Base-by-base conservation (phyloP, 2,113 vertebrate genomes). In the Lagopus muta region DNA sequence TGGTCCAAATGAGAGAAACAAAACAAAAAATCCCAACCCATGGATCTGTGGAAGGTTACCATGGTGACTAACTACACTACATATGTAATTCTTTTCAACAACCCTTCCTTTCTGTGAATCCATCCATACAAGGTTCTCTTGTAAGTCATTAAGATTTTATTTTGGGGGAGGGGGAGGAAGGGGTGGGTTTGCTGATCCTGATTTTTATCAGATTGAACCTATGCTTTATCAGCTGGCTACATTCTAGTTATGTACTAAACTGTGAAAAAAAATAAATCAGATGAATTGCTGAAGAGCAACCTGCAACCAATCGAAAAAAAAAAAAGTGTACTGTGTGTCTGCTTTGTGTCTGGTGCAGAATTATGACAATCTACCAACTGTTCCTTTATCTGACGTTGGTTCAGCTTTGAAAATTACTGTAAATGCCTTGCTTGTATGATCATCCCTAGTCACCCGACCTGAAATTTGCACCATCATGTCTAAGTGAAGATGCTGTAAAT, bases 371-470 rank as follows among this genome's bases (percentile, higher is more conserved):
- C 99, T 98, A 98, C 98, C 99, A 99, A 98, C 97, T 97, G 98
- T 98, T 98, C 98, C 98, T 98, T 97, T 98, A 97, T 98, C 98
- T 98, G 98, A 98, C 97, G 98, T 98, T 98, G 98, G 96, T 97
- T 97, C 94, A 94, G 97, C 97, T 98, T 98, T 97, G 97, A 98
- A 97, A 97, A 97, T 98, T 98, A 98, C 98, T 99, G 99, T 99
- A 99, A 99, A 99, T 99, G 99, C 99, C 99, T 99, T 99, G 99
- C 99, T 99, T 98, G 98, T 99, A 97, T 98, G 98, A 97, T 98
- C 98, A 97, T 98, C 98, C 98, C 98, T 97, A 98, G 98, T 99
- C 98, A 97, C 98, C 97, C 57, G 96, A 99, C 98, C 98, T 98
- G 98, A 98, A 98, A 98, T 99, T 99, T 99, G 98, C 98, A 99